Base-by-base conservation (phyloP, 2,113 vertebrate species). In the Aptenodytes forsteri region DNA sequence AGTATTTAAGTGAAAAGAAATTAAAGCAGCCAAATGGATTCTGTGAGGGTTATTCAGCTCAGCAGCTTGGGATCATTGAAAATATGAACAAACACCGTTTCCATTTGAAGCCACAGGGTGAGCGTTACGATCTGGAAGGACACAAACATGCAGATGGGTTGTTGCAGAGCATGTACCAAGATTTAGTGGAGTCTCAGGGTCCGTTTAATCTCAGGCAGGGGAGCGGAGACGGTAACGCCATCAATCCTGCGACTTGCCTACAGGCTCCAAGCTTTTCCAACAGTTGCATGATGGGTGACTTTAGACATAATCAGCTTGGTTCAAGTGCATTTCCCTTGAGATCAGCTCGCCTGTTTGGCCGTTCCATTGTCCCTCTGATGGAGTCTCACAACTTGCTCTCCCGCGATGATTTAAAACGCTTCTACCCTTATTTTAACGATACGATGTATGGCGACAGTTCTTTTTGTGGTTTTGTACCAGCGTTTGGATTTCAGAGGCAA, bases 1-100 rank as follows among this genome's bases (percentile, higher is more conserved):
- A 98, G 62, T 97, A 96, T 20, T 90, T 98, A 80, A 97, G 84
- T n/a, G 98, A 98, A 64, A 98, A 98, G 96, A 98, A 98, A 94
- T 34, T 98, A 59, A 98, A 98, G 95, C 98, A 98, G 83, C 93
- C 96, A 44, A 98, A 98, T 11, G 97, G 98, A 55, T 98, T 98
- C 89, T 98, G 96, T 94, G 98, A 98, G 81, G 97, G 70, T 92
- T 98, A 97, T 23, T 96, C 98, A 93, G 90, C 96, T 92, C 98
- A 98, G 83, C 98, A 98, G 66, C 94, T 98, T 61, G 97, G 97
- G 80, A 81, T 98, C 86, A 65, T 83, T 75, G 98, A 98, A 89
- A 98, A 83, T 65, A 61, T 93, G 90, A 98, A 97, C 92, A 98
- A 98, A 38, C 97, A 95, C 75, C 84, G 61, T 85, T 98, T 98